Evolutionary conservation across 2,113 vertebrate genomes (phyloP), one percentile per base, ranked within the genome.

Genomic region (Ictalurus furcatus): DNA sequence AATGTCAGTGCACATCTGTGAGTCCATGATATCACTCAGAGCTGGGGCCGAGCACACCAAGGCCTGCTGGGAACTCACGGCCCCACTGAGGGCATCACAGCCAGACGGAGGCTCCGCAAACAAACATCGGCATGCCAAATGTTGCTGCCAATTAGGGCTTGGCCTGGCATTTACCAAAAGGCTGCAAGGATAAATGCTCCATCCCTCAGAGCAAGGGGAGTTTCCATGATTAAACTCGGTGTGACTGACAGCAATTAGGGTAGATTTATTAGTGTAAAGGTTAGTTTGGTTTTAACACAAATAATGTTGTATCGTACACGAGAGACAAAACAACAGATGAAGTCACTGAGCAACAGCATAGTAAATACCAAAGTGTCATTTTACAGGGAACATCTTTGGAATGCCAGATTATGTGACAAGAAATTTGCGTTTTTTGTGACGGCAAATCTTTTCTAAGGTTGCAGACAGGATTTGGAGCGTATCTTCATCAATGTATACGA

Each of bases 1-100:
- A 95, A 95, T 96, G 95, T 95, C 95, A 95, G 89, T 91, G 92
- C 92, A 92, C 94, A 95, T 95, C 95, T 96, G 95, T 78, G 88
- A 92, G 91, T 90, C 94, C 92, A 93, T 63, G 94, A 95, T 96
- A 95, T 93, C 94, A 92, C 92, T 92, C 54, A 89, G 80, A 83
- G 87, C 79, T 30, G 76, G 84, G 86, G 67, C 74, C 69, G 28
- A 81, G 87, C 79, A 52, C 83, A 73, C 78, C 56, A 56, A 69
- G 54, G 59, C 73, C 90, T 91, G 44, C 56, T 87, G 89, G 92
- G 93, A 92, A 92, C 91, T 92, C 78, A 48, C 23, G 85, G 90
- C 88, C 91, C 91, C 87, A 69, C 67, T 54, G 74, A 81, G 86
- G 73, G 88, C 89, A 87, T 91, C 84, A 83, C 78, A 91, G 88